Evolutionary conservation across 2,113 vertebrate species (phyloP).

Genomic region (Odocoileus virginianus): DNA sequence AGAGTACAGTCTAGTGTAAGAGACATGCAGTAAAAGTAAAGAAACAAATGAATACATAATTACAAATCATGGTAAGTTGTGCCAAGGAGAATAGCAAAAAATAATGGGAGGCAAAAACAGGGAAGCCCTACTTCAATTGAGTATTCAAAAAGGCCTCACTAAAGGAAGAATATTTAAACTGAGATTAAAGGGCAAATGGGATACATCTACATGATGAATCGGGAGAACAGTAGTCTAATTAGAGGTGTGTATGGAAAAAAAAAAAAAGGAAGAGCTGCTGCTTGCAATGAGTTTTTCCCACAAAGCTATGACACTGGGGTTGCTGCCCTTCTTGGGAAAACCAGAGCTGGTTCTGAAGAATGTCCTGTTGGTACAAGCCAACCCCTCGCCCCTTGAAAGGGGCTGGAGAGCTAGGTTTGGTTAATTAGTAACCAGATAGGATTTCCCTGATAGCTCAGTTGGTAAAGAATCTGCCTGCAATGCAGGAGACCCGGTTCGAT

Average conservation of each 20-base stretch:
- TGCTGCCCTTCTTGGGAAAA: neutral
- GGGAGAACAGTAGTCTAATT: neutral
- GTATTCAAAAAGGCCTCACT: neutral
- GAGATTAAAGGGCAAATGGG: neutral
- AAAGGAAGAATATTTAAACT: neutral
- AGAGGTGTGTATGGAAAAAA: neutral
- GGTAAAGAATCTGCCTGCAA: neutral
- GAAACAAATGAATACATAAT: neutral
- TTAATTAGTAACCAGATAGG: neutral
- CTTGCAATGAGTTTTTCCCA: neutral
- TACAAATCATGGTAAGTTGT: neutral
- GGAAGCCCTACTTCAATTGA: neutral
- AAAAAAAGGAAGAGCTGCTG: neutral
- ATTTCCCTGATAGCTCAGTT: neutral
- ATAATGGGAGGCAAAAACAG: neutral
- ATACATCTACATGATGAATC: neutral
- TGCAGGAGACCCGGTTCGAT: fast-evolving
- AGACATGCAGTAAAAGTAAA: neutral
- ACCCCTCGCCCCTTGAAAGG: neutral
- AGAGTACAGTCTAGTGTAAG: neutral
- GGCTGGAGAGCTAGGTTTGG: neutral
- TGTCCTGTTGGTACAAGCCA: neutral
- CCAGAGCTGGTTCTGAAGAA: neutral
- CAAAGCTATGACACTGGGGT: neutral
- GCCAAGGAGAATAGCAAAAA: neutral